These are phyloP conservation scores for Limnephilus lunatus DNA, from an alignment of 2,888 invertebrate genomes.

Conservation along the genomic window DNA sequence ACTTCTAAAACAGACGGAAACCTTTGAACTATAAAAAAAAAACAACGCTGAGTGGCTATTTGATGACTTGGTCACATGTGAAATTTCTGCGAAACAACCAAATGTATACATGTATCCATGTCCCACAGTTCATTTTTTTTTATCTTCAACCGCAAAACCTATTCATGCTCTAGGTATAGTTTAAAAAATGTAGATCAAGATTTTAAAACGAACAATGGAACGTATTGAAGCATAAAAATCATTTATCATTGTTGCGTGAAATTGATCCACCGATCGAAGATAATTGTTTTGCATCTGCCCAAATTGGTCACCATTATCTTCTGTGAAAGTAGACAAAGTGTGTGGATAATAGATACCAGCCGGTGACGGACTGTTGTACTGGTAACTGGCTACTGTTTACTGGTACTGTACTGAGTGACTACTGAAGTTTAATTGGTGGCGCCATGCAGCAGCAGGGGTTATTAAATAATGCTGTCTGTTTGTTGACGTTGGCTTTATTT, in stretches of 20 bases:
- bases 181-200: neutral
- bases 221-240: neutral
- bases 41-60: too few relatives aligned
- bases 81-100: too few relatives aligned
- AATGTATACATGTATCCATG: too few relatives aligned
- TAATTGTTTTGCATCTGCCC: neutral
- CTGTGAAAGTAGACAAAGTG: neutral
- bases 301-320: neutral
- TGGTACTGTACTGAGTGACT: neutral
- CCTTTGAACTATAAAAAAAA: too few relatives aligned
- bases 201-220: neutral
- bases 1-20: too few relatives aligned
- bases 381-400: neutral
- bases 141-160: too few relatives aligned
- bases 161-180: too few relatives aligned
- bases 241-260: neutral
- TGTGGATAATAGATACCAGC: neutral
- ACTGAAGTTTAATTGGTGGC: slow-evolving; percentile 37
- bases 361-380: too few relatives aligned
- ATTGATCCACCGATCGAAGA: neutral
- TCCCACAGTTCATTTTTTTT: too few relatives aligned
- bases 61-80: too few relatives aligned
- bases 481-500: slow-evolving; percentile 45
- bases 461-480: slow-evolving; percentile 35
- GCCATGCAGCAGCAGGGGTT: slow-evolving; percentile 30